Evolutionary conservation across 2,888 invertebrate genomes (phyloP), one percentile per base, ranked within the genome.

Genomic region (Ethmia dodecea): DNA sequence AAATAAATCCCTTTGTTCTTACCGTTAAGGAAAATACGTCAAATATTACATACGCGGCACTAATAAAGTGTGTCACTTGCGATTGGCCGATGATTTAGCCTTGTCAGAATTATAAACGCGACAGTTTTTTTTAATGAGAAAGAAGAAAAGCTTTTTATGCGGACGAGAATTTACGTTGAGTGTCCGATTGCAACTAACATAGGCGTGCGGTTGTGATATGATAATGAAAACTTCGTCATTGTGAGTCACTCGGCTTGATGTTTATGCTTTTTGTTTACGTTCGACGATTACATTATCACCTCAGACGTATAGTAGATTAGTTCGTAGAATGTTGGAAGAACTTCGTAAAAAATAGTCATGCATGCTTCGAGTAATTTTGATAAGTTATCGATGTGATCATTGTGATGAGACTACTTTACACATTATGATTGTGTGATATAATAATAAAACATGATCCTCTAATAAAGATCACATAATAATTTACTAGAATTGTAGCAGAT

Each of bases 141-240:
- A 47, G 48, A 56, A 57, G 52, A 59, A 56, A 40, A 46, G 52
- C 46, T 50, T 33, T 45, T 43, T 51, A 53, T 53, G 44, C 54
- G 62, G 60, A 69, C 75, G 67, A 71, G 67, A 66, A 66, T 60
- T 63, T 60, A 52, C 60, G 59, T 46, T 58, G 68, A 69, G 73
- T 68, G 77, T 67, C 64, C 56, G 68, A 64, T 73, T 63, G 69
- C 64, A 66, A 81, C 83, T 83, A 77, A 79, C 62, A 63, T 66
- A 64, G 63, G n/a, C 55, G 63, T 65, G 65, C 56, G 60, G 56
- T 65, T 65, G 74, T 76, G 79, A 78, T 76, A 81, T 83, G 81
- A 83, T 86, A 81, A 84, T 80, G 80, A 81, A 69, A 65, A 66
- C 71, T 65, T 70, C 78, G 76, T 80, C 81, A 81, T 80, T 66